phyloP scores from a whole-genome alignment of 2,888 invertebrate species.

The Elegia similella region DNA sequence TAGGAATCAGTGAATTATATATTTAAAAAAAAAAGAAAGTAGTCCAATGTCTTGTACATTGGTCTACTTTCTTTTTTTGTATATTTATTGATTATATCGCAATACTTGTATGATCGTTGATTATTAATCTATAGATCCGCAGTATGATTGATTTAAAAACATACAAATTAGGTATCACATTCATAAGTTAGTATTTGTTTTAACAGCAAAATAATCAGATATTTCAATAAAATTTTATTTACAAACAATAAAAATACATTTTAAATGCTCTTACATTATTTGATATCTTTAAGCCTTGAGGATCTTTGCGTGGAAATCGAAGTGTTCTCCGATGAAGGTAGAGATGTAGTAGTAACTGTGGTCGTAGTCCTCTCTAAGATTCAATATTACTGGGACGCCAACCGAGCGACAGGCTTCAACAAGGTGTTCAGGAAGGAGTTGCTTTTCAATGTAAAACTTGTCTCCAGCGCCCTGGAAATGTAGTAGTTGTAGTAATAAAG shows the following conservation, averaged over 20 bases:
- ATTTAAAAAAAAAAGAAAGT: too few species aligned
- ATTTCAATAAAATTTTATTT: slow-evolving; percentile 31
- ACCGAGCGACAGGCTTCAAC: slow-evolving; percentile 86
- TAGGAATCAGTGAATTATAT: too few species aligned
- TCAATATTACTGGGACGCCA: slow-evolving; percentile 85
- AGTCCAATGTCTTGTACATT: too few species aligned
- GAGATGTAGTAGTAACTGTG: slow-evolving; percentile 97
- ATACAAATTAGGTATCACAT: too few species aligned
- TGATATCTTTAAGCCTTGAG: slow-evolving; percentile 73
- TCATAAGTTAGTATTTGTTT: neutral
- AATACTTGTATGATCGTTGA: too few species aligned
- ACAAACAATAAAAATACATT: slow-evolving; percentile 42
- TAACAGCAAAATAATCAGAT: slow-evolving; percentile 27
- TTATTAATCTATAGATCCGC: too few species aligned
- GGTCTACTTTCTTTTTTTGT: too few species aligned
- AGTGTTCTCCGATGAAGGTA: slow-evolving; percentile 95
- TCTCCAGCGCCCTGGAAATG: slow-evolving; percentile 88
- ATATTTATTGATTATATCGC: too few species aligned
- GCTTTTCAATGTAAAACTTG: slow-evolving; percentile 87
- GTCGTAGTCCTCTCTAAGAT: slow-evolving; percentile 93
- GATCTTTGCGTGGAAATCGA: slow-evolving; percentile 92
- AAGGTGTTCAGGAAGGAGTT: slow-evolving; percentile 93
- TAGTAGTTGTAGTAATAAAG: too few species aligned
- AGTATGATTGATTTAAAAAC: too few species aligned
- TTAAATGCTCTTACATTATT: slow-evolving; percentile 1